Percentiles rank a stretch among this genome's conserved stretches.
Evolutionary conservation across 2,888 invertebrate species (phyloP).

Genomic region (Microctonus hyperodae): DNA sequence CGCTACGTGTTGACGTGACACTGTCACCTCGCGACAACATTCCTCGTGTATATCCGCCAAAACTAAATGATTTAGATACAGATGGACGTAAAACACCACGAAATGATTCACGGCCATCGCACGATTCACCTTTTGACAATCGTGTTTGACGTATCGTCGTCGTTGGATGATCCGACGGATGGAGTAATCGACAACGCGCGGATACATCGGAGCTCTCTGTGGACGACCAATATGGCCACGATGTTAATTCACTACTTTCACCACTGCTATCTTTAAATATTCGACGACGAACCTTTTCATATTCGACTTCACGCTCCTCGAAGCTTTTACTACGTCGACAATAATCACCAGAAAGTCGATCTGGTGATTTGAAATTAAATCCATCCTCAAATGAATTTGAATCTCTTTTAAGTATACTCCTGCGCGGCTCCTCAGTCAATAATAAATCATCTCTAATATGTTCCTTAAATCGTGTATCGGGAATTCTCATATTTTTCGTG

Average conservation of each 20-base stretch:
- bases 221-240: conserved; percentile 61
- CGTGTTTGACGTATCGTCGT: conserved; percentile 59
- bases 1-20: conserved; percentile 71
- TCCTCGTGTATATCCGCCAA: conserved; percentile 79
- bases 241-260: conserved; percentile 55
- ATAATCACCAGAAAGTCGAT: conserved; percentile 70
- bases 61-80: conserved; percentile 86
- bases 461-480: conserved; percentile 76
- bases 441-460: conserved; percentile 72
- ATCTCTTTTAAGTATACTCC: conserved; percentile 85
- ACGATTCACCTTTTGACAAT: conserved; percentile 65
- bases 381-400: conserved; percentile 80
- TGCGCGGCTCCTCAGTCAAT: conserved; percentile 72
- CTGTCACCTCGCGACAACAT: conserved; percentile 71
- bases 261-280: conserved; percentile 74
- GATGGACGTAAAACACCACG: conserved; percentile 64
- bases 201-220: conserved; percentile 58
- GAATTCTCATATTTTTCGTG: conserved; percentile 73
- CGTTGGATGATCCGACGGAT: conserved; percentile 55
- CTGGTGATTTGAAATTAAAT: conserved; percentile 66
- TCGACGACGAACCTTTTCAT: conserved; percentile 82
- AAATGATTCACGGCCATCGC: conserved; percentile 64
- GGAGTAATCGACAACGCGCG: conserved; percentile 55
- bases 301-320: conserved; percentile 91
- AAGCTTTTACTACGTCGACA: conserved; percentile 82